These are phyloP conservation scores for Micropterix aruncella DNA, from an alignment of 2,888 invertebrate species.

Conservation along the genomic window DNA sequence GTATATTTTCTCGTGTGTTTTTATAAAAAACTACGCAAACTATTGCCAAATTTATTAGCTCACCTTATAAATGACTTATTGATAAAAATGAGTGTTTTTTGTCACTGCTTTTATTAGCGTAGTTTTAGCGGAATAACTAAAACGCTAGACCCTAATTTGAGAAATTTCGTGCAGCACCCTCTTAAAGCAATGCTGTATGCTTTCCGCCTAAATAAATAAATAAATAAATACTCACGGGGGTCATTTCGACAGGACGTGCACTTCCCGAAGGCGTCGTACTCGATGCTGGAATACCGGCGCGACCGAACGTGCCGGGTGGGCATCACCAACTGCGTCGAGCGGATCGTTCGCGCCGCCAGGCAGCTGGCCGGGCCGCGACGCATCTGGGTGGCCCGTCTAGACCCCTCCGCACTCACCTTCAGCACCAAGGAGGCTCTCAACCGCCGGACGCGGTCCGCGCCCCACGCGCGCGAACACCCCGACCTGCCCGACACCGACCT, in stretches of 20 bases:
- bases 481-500: background rate
- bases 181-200: no score
- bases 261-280: background rate
- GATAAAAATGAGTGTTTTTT: no score
- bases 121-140: no score
- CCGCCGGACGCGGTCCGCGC: background rate
- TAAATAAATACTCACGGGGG: no score
- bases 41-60: no score
- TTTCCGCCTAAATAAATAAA: no score
- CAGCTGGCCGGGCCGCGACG: background rate
- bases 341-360: background rate
- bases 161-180: no score
- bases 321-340: background rate
- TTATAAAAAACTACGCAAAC: no score
- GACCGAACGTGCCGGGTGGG: background rate
- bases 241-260: background rate
- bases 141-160: no score
- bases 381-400: background rate
- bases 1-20: no score
- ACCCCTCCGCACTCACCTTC: background rate
- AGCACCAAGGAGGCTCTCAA: background rate
- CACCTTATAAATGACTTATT: no score
- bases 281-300: background rate
- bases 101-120: no score
- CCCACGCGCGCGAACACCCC: background rate